These are phyloP conservation scores for Malacoctenus gilli DNA, from an alignment of 2,797 vertebrate species.

Conservation along the genomic window DNA sequence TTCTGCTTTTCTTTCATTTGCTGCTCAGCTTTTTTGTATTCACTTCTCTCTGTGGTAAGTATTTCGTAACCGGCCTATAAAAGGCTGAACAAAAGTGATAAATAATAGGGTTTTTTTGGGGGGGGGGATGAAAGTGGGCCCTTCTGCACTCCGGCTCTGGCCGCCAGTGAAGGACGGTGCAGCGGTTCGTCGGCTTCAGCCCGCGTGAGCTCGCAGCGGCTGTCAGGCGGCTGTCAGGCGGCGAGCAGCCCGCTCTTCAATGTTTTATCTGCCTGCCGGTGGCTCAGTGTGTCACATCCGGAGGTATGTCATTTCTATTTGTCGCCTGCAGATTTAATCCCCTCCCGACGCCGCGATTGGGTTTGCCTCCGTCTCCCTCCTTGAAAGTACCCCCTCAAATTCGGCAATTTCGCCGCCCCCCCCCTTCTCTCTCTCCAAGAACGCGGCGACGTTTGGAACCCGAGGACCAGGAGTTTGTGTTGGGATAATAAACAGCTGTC, in stretches of 20 bases:
- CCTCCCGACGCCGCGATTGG: constrained; percentile 13
- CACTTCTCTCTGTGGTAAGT: constrained; percentile 16
- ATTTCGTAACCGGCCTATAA: constrained; percentile 15
- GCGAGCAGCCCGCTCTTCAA: constrained; percentile 44
- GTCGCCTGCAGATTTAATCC: constrained; percentile 49
- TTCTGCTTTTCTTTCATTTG: not conserved
- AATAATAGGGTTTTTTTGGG: constrained; percentile 19
- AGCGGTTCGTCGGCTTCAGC: constrained; percentile 27
- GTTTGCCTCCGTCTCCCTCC: constrained; percentile 8
- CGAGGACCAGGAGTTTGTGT: not conserved
- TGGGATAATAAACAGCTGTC: not conserved
- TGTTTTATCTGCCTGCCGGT: constrained; percentile 52
- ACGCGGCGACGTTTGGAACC: not conserved
- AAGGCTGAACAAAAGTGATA: constrained; percentile 50
- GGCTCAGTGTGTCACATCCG: constrained; percentile 47
- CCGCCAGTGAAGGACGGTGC: constrained; percentile 43
- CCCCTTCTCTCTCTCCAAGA: too few species aligned
- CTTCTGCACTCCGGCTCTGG: constrained; percentile 29
- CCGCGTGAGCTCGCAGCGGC: constrained; percentile 37
- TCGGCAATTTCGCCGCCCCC: too few species aligned
- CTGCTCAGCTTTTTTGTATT: constrained; percentile 26
- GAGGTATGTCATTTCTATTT: constrained; percentile 48
- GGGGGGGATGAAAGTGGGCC: constrained; percentile 45
- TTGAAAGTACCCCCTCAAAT: constrained; percentile 5
- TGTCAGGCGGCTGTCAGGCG: constrained; percentile 53